Evolutionary conservation across 2,888 invertebrate genomes (phyloP).

Genomic region (Spilosoma lubricipeda): DNA sequence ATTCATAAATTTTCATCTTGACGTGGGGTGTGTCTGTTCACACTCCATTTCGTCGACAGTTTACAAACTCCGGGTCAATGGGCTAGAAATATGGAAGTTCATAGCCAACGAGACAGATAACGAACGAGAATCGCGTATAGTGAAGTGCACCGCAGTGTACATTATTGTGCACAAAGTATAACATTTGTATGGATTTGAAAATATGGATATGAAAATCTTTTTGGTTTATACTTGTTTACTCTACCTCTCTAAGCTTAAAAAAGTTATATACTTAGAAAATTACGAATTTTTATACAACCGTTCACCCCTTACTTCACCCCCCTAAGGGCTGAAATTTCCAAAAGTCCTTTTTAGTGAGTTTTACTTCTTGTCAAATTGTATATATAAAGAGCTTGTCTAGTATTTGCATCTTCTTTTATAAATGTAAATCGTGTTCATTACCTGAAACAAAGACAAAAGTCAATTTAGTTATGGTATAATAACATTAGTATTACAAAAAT

Average conservation of each 20-base stretch:
- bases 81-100: slow-evolving; percentile 56
- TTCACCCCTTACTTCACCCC: no score
- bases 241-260: no score
- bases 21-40: slow-evolving; percentile 48
- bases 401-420: neutral
- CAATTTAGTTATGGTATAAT: slow-evolving; percentile 2
- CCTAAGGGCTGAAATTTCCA: no score
- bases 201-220: neutral
- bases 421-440: neutral
- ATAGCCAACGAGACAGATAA: slow-evolving; percentile 42
- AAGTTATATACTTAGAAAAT: no score
- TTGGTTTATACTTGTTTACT: neutral
- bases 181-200: neutral
- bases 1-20: slow-evolving; percentile 45
- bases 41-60: slow-evolving; percentile 58
- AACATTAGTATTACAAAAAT: no score
- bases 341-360: no score
- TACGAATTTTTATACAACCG: no score
- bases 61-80: slow-evolving; percentile 57
- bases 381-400: no score
- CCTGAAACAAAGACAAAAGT: slow-evolving; percentile 13
- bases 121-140: slow-evolving; percentile 24
- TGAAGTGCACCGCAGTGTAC: slow-evolving; percentile 30
- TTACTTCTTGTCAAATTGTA: no score
- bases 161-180: neutral